phyloP scores from a whole-genome alignment of 1,140 invertebrate genomes.

The Orius laevigatus region DNA sequence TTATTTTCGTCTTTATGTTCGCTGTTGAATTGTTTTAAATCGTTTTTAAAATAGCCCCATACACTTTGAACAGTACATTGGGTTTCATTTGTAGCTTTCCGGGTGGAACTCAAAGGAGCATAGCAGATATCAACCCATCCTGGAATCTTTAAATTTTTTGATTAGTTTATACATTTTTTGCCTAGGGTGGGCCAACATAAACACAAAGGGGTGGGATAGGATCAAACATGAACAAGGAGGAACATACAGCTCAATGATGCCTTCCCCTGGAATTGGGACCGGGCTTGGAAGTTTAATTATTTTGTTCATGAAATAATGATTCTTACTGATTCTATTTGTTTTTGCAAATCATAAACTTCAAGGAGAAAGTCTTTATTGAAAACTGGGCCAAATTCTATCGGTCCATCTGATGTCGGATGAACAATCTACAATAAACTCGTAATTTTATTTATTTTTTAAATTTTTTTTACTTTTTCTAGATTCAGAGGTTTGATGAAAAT shows the following conservation, averaged over 20 bases:
- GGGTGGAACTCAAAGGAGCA: conserved; percentile 56
- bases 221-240: no score
- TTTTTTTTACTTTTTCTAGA: conserved; percentile 30
- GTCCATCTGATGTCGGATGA: conserved; percentile 45
- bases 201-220: no score
- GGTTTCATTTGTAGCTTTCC: conserved; percentile 35
- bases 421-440: conserved; percentile 22
- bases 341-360: conserved; percentile 57
- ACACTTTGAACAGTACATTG: conserved; percentile 73
- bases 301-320: no score
- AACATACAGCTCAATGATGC: no score
- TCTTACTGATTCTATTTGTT: conserved; percentile 44
- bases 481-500: conserved; percentile 55
- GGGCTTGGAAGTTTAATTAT: no score
- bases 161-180: no score
- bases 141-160: conserved; percentile 9
- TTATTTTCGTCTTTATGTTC: conserved; percentile 31
- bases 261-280: no score
- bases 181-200: no score
- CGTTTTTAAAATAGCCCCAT: conserved; percentile 78
- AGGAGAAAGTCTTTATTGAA: conserved; percentile 68
- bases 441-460: background rate
- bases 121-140: conserved; percentile 75
- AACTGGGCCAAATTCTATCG: conserved; percentile 59
- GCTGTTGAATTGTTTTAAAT: conserved; percentile 38